Conservation (phyloP, 2,888 invertebrate genomes). For the Teleogryllus oceanicus region DNA sequence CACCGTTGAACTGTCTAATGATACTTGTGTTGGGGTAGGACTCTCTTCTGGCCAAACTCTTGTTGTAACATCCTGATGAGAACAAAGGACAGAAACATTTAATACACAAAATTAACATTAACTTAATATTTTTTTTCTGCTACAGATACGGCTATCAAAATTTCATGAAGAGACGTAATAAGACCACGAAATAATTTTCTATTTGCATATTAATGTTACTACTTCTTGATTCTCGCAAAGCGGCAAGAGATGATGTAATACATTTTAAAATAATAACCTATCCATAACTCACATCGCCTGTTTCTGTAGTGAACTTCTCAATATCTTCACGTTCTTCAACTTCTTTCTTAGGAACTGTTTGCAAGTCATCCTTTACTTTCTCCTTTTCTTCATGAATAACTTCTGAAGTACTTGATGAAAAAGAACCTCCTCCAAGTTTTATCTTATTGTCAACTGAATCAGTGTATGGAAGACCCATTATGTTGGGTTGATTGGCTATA, state of each 20-base stretch:
- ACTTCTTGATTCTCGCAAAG: no score
- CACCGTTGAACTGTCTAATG: background rate
- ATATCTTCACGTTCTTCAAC: conserved; percentile 24
- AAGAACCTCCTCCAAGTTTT: background rate
- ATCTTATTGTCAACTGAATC: background rate
- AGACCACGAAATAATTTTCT: no score
- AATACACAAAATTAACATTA: background rate
- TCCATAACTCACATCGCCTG: conserved; percentile 23
- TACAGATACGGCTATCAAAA: no score
- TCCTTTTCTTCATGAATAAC: conserved; percentile 19
- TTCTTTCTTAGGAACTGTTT: background rate
- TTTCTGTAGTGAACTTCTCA: conserved; percentile 32
- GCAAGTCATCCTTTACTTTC: conserved; percentile 9
- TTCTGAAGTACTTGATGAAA: conserved; percentile 24
- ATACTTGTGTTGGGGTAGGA: background rate
- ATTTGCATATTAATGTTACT: no score
- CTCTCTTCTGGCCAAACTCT: background rate
- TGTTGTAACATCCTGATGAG: background rate
- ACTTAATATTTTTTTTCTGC: no score
- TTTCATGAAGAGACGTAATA: no score
- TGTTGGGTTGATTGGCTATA: conserved; percentile 3
- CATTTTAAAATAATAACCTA: no score
- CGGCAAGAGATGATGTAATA: no score
- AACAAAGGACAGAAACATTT: background rate
- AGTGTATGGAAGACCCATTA: background rate